Evolutionary conservation across 2,888 invertebrate genomes (phyloP), one percentile per base, ranked within the genome.

Genomic region (Drosophila leonis): DNA sequence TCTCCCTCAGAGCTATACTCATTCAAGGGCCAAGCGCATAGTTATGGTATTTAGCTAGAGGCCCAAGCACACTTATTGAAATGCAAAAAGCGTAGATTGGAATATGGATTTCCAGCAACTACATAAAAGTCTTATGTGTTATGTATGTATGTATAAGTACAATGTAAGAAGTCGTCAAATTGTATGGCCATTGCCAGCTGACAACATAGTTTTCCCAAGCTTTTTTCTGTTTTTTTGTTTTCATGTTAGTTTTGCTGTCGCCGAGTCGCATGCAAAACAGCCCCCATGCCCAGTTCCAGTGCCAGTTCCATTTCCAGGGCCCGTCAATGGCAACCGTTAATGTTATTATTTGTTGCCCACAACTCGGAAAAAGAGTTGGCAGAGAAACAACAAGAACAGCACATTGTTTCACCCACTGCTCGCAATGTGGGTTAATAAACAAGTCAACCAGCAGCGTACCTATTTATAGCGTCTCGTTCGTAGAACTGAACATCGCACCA

Each of bases 361-460:
- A 61, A 66, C 18, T 69, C 55, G 63, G 55, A 56, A 35, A 48
- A 69, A 55, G 65, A 74, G 64, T 70, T 64, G 75, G 49, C 18
- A 18, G 59, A 39, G 27, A 48, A 78, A 69, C 69, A 59, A 62
- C 51, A 24, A 49, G 31, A 52, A 24, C 20, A 59, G 62, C 51
- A 20, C 48, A 59, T 66, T 65, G 64, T 79, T 70, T 74, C 78
- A 70, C 80, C 71, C 80, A 80, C 77, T 52, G 68, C 33, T 20
- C 42, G 37, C 68, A 85, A 85, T 75, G 83, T 85, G 83, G 88
- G 83, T 82, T 83, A 83, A 82, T 88, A 88, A 80, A 77, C 59
- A 57, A 65, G 39, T 57, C 52, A 72, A 63, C 56, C 42, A 10
- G 29, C 56, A 6, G 41, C 20, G 42, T 15, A 54, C 37, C 55